Conservation (phyloP, 2,888 invertebrate species). For the Calliopum simillimum region DNA sequence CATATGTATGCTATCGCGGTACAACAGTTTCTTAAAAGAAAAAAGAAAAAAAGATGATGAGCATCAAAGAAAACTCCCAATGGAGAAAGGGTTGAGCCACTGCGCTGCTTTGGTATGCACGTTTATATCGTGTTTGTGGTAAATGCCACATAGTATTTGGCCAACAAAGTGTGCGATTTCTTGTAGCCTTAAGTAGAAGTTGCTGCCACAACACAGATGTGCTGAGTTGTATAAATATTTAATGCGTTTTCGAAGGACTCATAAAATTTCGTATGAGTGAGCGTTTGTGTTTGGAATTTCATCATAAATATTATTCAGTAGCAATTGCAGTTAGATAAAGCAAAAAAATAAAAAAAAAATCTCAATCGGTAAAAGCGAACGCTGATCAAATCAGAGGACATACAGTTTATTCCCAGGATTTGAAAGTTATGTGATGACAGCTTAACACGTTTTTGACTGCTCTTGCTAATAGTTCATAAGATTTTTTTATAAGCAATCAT, state of each 20-base stretch:
- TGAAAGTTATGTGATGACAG: neutral
- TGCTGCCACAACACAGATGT: slow-evolving; percentile 12
- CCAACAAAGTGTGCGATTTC: neutral
- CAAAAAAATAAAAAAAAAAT: slow-evolving; percentile 31
- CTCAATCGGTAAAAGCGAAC: slow-evolving; percentile 37
- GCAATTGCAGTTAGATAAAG: slow-evolving; percentile 12
- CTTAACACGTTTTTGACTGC: neutral
- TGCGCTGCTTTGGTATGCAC: slow-evolving; percentile 31
- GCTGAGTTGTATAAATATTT: slow-evolving; percentile 47
- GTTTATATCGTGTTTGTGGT: slow-evolving; percentile 33
- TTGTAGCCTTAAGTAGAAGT: neutral
- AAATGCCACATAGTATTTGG: slow-evolving; percentile 22
- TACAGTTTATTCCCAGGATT: slow-evolving; percentile 16
- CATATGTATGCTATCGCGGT: neutral
- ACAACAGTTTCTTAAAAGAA: slow-evolving; percentile 4
- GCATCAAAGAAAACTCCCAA: slow-evolving; percentile 1
- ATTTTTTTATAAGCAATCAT: too few relatives aligned
- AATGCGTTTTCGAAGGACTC: slow-evolving; percentile 41
- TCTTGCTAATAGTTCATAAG: too few relatives aligned
- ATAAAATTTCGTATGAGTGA: slow-evolving; percentile 38
- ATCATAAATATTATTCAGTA: slow-evolving; percentile 46
- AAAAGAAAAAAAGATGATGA: neutral
- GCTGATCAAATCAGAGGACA: slow-evolving; percentile 50
- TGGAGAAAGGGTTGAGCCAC: slow-evolving; percentile 36
- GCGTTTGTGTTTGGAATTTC: slow-evolving; percentile 42